phyloP scores from a whole-genome alignment of 1,140 invertebrate genomes.

The Stratiolaelaps scimitus region DNA sequence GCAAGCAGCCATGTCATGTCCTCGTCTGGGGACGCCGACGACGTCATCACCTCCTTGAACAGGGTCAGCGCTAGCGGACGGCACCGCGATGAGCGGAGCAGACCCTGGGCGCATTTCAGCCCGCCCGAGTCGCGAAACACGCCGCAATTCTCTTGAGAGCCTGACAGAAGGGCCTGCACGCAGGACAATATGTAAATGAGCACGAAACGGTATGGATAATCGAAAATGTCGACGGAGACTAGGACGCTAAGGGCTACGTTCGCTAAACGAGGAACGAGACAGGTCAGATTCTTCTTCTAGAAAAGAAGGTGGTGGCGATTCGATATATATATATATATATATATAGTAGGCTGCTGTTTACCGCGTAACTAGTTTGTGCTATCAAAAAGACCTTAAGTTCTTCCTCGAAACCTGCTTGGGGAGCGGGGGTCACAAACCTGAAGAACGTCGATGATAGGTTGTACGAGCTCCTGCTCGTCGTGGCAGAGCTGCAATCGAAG shows the following conservation, averaged over 20 bases:
- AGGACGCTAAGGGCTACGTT: too few relatives aligned
- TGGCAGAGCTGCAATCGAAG: conserved; percentile 57
- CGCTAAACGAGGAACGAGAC: too few relatives aligned
- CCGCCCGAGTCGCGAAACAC: conserved; percentile 85
- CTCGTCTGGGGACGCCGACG: conserved; percentile 13
- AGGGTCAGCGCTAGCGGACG: conserved; percentile 42
- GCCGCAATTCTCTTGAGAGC: conserved; percentile 35
- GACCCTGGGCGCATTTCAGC: conserved; percentile 72
- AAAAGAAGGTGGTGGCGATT: too few relatives aligned
- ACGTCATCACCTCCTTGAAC: conserved; percentile 27
- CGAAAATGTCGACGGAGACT: too few relatives aligned
- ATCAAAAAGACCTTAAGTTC: too few relatives aligned
- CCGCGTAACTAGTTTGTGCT: too few relatives aligned
- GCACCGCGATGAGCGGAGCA: conserved; percentile 72
- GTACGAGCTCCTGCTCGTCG: conserved; percentile 6
- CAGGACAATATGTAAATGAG: too few relatives aligned
- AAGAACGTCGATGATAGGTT: conserved; percentile 18
- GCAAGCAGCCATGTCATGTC: conserved; percentile 25
- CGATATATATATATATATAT: too few relatives aligned
- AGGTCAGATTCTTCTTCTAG: too few relatives aligned
- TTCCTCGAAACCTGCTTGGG: too few relatives aligned
- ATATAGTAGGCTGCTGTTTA: too few relatives aligned
- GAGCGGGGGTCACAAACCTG: neutral
- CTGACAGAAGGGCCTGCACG: conserved; percentile 23
- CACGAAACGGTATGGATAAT: too few relatives aligned